phyloP scores from a whole-genome alignment of 2,113 vertebrate genomes.

The Pogonocichla stellata region DNA sequence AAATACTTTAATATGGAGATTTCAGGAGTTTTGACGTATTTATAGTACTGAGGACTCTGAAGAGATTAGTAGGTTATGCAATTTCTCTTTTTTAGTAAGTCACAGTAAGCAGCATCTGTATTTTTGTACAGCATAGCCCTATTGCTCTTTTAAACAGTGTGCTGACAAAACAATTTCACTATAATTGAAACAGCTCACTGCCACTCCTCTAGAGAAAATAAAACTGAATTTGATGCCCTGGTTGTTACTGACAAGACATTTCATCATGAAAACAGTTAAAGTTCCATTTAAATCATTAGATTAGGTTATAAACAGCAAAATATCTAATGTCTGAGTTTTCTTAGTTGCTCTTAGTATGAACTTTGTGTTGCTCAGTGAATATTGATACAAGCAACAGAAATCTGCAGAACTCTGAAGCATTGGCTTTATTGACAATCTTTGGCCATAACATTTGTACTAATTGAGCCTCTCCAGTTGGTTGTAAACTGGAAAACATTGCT shows the following conservation, averaged over 20 bases:
- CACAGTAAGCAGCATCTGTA: neutral
- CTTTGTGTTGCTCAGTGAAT: neutral
- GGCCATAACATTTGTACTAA: neutral
- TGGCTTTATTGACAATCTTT: neutral
- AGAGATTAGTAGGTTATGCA: neutral
- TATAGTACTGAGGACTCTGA: neutral
- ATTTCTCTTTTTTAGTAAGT: neutral
- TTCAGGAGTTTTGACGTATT: neutral
- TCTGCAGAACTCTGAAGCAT: neutral
- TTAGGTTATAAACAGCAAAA: neutral
- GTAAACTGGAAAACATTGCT: neutral
- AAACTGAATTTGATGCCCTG: slow-evolving; percentile 6
- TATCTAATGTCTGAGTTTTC: neutral
- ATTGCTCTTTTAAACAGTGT: neutral
- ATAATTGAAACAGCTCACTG: slow-evolving; percentile 6
- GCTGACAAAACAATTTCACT: slow-evolving; percentile 41
- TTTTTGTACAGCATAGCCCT: neutral
- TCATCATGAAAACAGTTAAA: neutral
- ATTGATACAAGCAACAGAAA: neutral
- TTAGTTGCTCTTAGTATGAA: neutral
- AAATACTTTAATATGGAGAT: neutral
- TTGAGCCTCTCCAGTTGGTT: neutral
- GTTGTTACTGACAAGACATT: slow-evolving; percentile 16
- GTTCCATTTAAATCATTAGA: neutral
- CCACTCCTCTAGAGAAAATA: slow-evolving; percentile 22